Conservation (phyloP, 2,888 invertebrate species). For the Caenorhabditis plicata region DNA sequence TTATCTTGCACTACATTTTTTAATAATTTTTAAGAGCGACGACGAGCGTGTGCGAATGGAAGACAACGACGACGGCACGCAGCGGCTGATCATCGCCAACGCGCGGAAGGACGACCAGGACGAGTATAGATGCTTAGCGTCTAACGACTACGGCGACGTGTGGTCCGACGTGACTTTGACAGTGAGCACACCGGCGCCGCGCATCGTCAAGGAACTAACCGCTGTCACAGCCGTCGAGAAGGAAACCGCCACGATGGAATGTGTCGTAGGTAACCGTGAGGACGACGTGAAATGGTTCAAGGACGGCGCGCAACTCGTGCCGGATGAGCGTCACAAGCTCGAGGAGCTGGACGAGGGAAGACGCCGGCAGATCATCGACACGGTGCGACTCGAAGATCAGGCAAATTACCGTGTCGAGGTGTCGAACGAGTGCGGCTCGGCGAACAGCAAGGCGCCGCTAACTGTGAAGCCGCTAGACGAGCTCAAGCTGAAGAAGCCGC, state of each 20-base stretch:
- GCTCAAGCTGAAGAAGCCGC: conserved; percentile 42
- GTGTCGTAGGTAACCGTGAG: conserved; percentile 73
- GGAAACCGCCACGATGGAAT: conserved; percentile 81
- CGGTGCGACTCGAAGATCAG: conserved; percentile 66
- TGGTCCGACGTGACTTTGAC: conserved; percentile 67
- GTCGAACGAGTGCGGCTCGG: conserved; percentile 75
- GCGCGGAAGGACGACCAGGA: conserved; percentile 78
- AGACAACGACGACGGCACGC: conserved; percentile 58
- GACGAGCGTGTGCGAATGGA: conserved; percentile 54
- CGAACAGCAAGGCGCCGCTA: conserved; percentile 52
- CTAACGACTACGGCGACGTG: conserved; percentile 73
- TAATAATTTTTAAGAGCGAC: no score
- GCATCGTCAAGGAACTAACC: conserved; percentile 76
- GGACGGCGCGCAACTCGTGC: conserved; percentile 70
- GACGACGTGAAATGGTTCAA: conserved; percentile 85
- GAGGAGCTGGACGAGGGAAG: conserved; percentile 60
- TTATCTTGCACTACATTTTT: no score
- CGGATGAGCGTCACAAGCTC: conserved; percentile 69
- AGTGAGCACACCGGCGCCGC: conserved; percentile 73
- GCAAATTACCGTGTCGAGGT: conserved; percentile 84
- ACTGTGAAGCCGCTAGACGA: conserved; percentile 44
- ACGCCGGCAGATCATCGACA: conserved; percentile 65
- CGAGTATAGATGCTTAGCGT: conserved; percentile 79
- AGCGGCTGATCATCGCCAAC: conserved; percentile 73
- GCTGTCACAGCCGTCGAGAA: conserved; percentile 85